Conservation (phyloP, 2,797 vertebrate species). For the Nyctibius grandis region DNA sequence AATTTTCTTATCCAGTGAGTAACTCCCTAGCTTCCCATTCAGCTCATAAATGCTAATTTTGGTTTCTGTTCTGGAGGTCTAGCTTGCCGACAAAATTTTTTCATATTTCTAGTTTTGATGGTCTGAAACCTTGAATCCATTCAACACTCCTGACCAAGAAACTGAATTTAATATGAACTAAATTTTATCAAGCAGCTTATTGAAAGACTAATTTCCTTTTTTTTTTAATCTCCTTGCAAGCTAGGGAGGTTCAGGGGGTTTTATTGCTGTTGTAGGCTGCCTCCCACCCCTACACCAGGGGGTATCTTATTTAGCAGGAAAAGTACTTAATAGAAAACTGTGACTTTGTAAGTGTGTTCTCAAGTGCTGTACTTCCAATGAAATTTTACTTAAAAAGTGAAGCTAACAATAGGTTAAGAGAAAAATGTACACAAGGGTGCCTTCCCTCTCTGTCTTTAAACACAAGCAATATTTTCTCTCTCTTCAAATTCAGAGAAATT, state of each 20-base stretch:
- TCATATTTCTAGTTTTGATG: neutral
- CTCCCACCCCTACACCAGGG: neutral
- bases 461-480: neutral
- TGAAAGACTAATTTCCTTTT: neutral
- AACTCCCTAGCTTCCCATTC: neutral
- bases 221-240: neutral
- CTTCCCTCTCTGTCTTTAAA: neutral
- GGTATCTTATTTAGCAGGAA: neutral
- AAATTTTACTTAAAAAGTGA: neutral
- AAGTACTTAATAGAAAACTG: neutral
- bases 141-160: neutral
- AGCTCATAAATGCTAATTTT: neutral
- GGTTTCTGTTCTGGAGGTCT: neutral
- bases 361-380: neutral
- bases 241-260: neutral
- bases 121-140: neutral
- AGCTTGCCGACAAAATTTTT: neutral
- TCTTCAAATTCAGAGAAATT: neutral
- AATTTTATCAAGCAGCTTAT: neutral
- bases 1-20: neutral
- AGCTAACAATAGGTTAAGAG: neutral
- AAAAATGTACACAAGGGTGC: neutral
- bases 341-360: neutral
- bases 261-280: neutral
- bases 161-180: neutral